Evolutionary conservation across 2,113 vertebrate genomes (phyloP).

Genomic region (Austrofundulus limnaeus): DNA sequence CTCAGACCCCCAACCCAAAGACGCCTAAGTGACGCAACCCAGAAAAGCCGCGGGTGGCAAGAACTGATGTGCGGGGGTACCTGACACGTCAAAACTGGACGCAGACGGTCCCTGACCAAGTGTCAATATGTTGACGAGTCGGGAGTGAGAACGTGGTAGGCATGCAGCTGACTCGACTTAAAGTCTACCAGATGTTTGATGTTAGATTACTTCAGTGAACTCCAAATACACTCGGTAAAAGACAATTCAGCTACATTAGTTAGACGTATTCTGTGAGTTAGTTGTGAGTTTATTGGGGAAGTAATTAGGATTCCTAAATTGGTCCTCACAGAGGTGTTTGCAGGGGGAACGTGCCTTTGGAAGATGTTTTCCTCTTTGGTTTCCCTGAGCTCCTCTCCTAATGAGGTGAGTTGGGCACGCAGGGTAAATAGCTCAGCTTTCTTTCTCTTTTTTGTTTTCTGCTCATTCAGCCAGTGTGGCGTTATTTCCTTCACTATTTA

Average conservation of each 20-base stretch:
- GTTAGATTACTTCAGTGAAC: background rate
- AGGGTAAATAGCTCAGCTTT: constrained; percentile 38
- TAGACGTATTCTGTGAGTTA: background rate
- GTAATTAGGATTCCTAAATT: constrained; percentile 56
- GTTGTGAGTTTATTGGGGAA: constrained; percentile 44
- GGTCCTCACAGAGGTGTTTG: constrained; percentile 44
- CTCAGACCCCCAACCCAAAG: too few species aligned
- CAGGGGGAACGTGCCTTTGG: constrained; percentile 26
- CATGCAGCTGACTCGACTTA: too few species aligned
- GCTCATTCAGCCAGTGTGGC: constrained; percentile 19
- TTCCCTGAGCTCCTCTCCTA: constrained; percentile 48
- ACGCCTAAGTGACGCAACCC: too few species aligned
- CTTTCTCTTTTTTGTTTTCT: background rate
- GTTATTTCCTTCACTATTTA: constrained; percentile 28
- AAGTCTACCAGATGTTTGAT: background rate
- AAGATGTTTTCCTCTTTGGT: constrained; percentile 40
- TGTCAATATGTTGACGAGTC: too few species aligned
- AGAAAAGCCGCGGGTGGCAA: too few species aligned
- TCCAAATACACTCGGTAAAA: background rate
- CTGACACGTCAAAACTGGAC: too few species aligned
- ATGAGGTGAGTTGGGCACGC: constrained; percentile 41
- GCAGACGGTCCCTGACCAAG: too few species aligned
- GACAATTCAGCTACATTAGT: background rate
- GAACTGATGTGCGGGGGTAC: too few species aligned
- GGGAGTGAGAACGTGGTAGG: too few species aligned